A percentile compares a stretch with the other conserved stretches of the same genome.
phyloP scores from a whole-genome alignment of 2,888 invertebrate genomes.

The Phrixothrix hirtus region DNA sequence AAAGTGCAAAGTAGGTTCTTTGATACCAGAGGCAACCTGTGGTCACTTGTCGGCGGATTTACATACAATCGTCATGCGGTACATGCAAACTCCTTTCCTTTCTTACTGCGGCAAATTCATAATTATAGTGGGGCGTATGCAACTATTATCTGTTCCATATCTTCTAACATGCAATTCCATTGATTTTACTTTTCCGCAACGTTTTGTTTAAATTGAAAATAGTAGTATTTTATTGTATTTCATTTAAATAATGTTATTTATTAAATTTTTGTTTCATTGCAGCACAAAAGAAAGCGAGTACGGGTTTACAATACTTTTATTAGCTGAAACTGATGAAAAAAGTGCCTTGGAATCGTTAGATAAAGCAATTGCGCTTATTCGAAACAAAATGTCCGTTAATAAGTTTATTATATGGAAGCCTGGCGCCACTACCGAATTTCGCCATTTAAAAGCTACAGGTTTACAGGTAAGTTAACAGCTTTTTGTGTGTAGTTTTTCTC shows the following conservation, averaged over 20 bases:
- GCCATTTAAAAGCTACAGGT: slow-evolving; percentile 47
- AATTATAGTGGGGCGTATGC: slow-evolving; percentile 32
- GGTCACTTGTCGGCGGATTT: slow-evolving; percentile 30
- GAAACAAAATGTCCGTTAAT: slow-evolving; percentile 50
- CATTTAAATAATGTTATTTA: too few species aligned
- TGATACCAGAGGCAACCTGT: slow-evolving; percentile 23
- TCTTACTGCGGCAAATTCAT: slow-evolving; percentile 33
- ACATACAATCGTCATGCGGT: slow-evolving; percentile 32
- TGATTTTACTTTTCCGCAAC: too few species aligned
- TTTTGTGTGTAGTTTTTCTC: too few species aligned
- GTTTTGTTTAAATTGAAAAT: too few species aligned
- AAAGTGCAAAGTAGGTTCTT: slow-evolving; percentile 22
- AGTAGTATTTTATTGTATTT: too few species aligned
- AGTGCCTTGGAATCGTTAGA: slow-evolving; percentile 58
- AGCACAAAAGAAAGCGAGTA: slow-evolving; percentile 56
- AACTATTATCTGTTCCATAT: slow-evolving; percentile 22
- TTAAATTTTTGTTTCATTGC: slow-evolving; percentile 36
- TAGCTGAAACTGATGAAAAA: slow-evolving; percentile 56
- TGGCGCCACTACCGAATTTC: slow-evolving; percentile 30
- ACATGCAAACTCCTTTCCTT: slow-evolving; percentile 27
- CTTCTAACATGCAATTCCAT: too few species aligned
- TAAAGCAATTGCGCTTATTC: slow-evolving; percentile 56
- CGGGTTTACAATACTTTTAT: slow-evolving; percentile 59
- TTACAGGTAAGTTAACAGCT: slow-evolving; percentile 53
- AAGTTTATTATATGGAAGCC: slow-evolving; percentile 54